Base-by-base conservation (phyloP, 30 jellyfish, hydroid and myxozoan species). In the Mastigias papua region DNA sequence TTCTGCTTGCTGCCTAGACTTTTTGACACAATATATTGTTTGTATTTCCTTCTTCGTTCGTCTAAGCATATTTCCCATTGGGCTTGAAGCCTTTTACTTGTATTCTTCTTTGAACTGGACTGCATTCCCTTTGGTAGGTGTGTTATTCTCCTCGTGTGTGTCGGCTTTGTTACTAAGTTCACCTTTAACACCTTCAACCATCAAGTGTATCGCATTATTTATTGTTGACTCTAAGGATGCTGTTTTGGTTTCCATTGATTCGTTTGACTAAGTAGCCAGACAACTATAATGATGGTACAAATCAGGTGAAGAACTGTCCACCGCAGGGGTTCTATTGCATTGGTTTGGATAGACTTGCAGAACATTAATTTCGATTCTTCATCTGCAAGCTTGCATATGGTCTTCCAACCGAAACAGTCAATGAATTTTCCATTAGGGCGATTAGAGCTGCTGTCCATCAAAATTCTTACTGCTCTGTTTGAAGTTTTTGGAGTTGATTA, bases 41-140 rank as follows among this genome's bases (percentile, higher is more conserved):
- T 28, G 16, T 67, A 29, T 67, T 67, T 67, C 78, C 29, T 67
- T 27, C 78, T 34, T 27, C 78, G 22, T 34, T 67, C 78, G 29
- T 20, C 78, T 16, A 20, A 34, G 29, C 48, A 67, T 13, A 67
- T 11, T n/a, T 67, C 78, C 78, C 78, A 67, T 27, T 67, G 48
- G 48, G 78, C 50, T 51, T 20, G 78, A 11, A 67, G 23, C 78
- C 29, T 67, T 67, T 67, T 16, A 67, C 25, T 67, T 29, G 78
- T 21, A 29, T 27, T 67, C n/a, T 67, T 34, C 50, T 67, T 67
- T 9, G 51, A n/a, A 22, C 50, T 23, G 8, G 54, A 13, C 49
- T 67, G 50, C 22, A 16, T 67, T 67, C 22, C 48, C 49, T 51
- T 16, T n/a, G 29, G 78, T 0, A 34, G 23, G 16, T 67, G 50